Evolutionary conservation across 2,113 vertebrate genomes (phyloP), one percentile per base, ranked within the genome.

Genomic region (Spilogale gracilis): DNA sequence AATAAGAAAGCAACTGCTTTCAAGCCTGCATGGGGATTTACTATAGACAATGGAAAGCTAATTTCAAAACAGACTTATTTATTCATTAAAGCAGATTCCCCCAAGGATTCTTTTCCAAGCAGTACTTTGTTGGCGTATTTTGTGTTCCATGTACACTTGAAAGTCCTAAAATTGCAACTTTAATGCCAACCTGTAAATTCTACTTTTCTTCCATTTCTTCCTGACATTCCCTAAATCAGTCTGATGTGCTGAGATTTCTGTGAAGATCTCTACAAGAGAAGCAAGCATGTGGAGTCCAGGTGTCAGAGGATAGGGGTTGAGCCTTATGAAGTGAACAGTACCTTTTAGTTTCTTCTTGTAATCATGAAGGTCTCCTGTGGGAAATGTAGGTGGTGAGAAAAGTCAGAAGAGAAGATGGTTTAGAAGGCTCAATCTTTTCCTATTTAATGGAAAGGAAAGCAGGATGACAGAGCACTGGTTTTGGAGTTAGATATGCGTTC

Each of bases 31-130:
- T 30, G 52, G 83, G 85, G 27, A 93, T 81, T 94, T 96, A 65
- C 32, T 87, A 63, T 14, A 92, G 95, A 97, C 85, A 90, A 96
- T 95, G 71, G 83, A 91, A 89, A 96, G 89, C 58, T 97, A 96
- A 97, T 96, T 97, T 97, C 82, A 89, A 96, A 97, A 56, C 74
- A 80, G 23, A 81, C 16, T 91, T 78, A 94, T 63, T 97, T 97
- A 94, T 91, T 97, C 79, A 96, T 95, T 97, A 96, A 93, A 96
- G 82, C 61, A 71, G 86, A 43, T 95, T 32, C 50, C 63, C 54
- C 60, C 27, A 74, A 93, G 79, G 73, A 87, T 43, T 95, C 32
- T 91, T 60, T 93, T 73, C 25, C 23, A 85, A 91, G 86, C 79
- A 85, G 60, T 63, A 73, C 56, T 93, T 54, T 63, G 16, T 73